Base-by-base conservation (phyloP, 1,140 invertebrate species). In the Hyles vespertilio region DNA sequence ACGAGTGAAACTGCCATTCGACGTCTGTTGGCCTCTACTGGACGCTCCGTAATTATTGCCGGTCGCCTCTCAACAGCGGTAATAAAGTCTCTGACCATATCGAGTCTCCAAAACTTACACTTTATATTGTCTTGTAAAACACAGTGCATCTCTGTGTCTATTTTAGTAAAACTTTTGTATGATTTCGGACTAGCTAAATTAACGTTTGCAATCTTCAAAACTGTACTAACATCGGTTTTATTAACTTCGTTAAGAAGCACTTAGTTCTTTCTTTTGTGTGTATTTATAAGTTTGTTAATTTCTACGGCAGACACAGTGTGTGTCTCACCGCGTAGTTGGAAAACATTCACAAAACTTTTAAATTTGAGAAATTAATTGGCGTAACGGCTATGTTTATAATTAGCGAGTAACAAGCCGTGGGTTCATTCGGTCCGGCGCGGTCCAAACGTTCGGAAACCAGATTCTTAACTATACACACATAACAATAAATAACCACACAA, bases 351-450 rank as follows among this genome's bases (percentile, higher is more conserved):
- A 47, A 46, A 63, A 77, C 67, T 81, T 81, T 83, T 84, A 79
- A 81, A 77, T 84, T 86, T 84, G 79, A 79, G 68, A 70, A 84
- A 79, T 86, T 84, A 86, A 84, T 86, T 82, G 70, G 74, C 83
- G 83, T 74, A 78, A 85, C 80, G 81, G 66, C 67, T 61, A 70
- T 67, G 68, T 73, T 71, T 79, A 81, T 81, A 83, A 83, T 83
- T 81, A 75, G 72, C 53, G 51, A 66, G 69, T 72, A 74, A 67
- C 69, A 68, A 69, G 67, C 64, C 71, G 50, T 63, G 62, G 67
- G 70, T 70, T 58, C 65, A 55, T 64, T 68, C 66, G 65, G 51
- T 69, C 67, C 67, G 71, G 52, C 57, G 44, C 40, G 53, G 56
- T 51, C 54, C 53, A 48, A 47, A 63, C 61, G 59, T 59, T 61